Evolutionary conservation across 64 coral and sea anemone genomes (phyloP).

Genomic region (Anthopleura sola): DNA sequence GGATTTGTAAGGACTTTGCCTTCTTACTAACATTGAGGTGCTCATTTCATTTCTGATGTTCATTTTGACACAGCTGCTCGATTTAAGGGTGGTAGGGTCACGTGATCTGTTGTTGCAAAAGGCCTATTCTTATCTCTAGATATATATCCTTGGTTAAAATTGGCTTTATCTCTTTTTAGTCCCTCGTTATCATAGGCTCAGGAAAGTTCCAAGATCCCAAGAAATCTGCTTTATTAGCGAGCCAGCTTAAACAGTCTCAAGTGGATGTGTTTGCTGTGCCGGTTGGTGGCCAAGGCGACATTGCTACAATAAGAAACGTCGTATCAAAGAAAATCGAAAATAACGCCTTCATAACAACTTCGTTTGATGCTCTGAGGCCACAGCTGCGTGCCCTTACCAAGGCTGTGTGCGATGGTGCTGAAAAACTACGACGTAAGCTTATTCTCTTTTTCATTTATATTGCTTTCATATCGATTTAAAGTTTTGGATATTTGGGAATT

Average conservation of each 20-base stretch:
- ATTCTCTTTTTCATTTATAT: no score
- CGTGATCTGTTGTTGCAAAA: no score
- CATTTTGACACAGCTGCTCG: no score
- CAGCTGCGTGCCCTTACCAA: slow-evolving; percentile 20
- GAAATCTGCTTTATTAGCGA: not conserved
- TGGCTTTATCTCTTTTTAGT: not conserved
- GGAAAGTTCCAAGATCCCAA: not conserved
- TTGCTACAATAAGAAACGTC: not conserved
- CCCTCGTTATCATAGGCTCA: slow-evolving; percentile 21
- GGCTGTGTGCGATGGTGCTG: slow-evolving; percentile 21
- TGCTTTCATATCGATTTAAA: no score
- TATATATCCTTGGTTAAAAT: not conserved
- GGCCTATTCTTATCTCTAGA: no score
- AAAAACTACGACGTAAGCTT: slow-evolving; percentile 23
- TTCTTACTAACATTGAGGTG: no score
- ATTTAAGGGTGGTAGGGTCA: no score
- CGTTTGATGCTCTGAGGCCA: slow-evolving; percentile 4
- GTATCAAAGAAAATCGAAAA: slow-evolving; percentile 30
- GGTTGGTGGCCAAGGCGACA: not conserved
- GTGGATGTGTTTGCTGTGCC: slow-evolving; percentile 16
- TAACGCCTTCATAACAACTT: slow-evolving; percentile 19
- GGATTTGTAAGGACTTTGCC: no score
- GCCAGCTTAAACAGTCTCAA: not conserved
- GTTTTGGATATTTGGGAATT: no score
- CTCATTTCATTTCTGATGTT: no score